A percentile compares a stretch with the other conserved stretches of the same genome.
These are phyloP conservation scores for Pelobates fuscus DNA, from an alignment of 2,113 vertebrate species.

Conservation along the genomic window DNA sequence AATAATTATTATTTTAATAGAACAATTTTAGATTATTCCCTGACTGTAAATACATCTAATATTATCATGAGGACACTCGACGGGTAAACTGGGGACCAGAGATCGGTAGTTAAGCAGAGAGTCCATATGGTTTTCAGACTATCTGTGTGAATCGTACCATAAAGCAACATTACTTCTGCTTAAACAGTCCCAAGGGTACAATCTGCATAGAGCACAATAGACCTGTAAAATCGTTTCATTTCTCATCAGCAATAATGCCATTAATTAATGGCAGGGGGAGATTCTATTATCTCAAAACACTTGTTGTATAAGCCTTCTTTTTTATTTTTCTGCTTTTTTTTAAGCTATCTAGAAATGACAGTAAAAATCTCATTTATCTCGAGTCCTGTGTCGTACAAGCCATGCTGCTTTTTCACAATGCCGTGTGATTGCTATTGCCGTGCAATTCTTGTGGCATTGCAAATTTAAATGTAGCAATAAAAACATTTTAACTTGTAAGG, in stretches of 20 bases:
- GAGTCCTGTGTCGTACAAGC: neutral
- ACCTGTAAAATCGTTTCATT: constrained; percentile 22
- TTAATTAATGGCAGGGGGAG: constrained; percentile 30
- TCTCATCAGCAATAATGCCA: constrained; percentile 38
- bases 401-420: constrained; percentile 26
- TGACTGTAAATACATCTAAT: neutral
- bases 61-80: neutral
- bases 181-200: constrained; percentile 13
- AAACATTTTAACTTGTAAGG: neutral
- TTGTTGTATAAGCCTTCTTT: neutral
- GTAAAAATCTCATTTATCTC: constrained; percentile 31
- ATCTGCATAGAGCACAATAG: constrained; percentile 1
- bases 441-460: neutral
- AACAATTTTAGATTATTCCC: no score
- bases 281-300: constrained; percentile 2
- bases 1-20: no score
- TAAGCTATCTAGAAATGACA: constrained; percentile 36
- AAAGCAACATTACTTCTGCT: constrained; percentile 21
- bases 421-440: constrained; percentile 11
- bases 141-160: constrained; percentile 12
- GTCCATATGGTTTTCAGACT: constrained; percentile 14
- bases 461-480: constrained; percentile 1
- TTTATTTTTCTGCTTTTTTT: neutral
- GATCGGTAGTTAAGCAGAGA: neutral
- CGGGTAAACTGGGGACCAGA: neutral